Percentiles rank a stretch among this genome's conserved stretches.
Evolutionary conservation across 2,113 vertebrate genomes (phyloP).

Genomic region (Herpailurus yagouaroundi): DNA sequence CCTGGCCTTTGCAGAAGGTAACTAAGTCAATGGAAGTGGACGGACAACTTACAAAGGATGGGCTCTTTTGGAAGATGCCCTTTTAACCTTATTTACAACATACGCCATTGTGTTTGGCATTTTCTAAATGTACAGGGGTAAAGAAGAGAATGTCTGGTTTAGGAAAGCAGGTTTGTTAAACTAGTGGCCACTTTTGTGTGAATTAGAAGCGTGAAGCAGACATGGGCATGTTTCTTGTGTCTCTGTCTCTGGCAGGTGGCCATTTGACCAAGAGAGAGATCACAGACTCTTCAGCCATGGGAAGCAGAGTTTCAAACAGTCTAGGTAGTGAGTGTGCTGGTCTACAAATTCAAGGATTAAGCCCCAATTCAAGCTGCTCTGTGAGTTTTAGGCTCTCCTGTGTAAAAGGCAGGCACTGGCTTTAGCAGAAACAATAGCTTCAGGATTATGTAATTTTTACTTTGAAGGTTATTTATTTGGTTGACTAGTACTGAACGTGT

Average conservation of each 20-base stretch:
- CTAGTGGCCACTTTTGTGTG: background rate
- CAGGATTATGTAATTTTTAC: background rate
- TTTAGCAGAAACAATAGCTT: background rate
- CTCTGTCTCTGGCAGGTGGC: slow-evolving; percentile 12
- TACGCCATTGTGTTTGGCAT: background rate
- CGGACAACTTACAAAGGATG: background rate
- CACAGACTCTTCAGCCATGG: background rate
- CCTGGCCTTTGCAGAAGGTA: background rate
- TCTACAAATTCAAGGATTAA: background rate
- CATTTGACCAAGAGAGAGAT: background rate
- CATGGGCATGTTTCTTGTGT: background rate
- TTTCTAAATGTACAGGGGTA: background rate
- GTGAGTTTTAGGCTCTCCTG: background rate
- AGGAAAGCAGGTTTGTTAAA: background rate
- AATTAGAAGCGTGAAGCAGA: background rate
- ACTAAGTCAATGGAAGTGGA: background rate
- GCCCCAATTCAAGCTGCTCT: background rate
- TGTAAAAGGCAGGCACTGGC: background rate
- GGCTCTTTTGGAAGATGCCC: background rate
- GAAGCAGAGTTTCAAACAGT: background rate
- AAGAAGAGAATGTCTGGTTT: background rate
- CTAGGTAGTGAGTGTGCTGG: background rate
- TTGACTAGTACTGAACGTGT: background rate
- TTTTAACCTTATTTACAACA: background rate
- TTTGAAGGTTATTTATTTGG: background rate